A percentile compares a stretch with the other conserved stretches of the same genome.
These are phyloP conservation scores for Pteronotus mesoamericanus DNA, from an alignment of 2,797 vertebrate genomes.

Conservation along the genomic window DNA sequence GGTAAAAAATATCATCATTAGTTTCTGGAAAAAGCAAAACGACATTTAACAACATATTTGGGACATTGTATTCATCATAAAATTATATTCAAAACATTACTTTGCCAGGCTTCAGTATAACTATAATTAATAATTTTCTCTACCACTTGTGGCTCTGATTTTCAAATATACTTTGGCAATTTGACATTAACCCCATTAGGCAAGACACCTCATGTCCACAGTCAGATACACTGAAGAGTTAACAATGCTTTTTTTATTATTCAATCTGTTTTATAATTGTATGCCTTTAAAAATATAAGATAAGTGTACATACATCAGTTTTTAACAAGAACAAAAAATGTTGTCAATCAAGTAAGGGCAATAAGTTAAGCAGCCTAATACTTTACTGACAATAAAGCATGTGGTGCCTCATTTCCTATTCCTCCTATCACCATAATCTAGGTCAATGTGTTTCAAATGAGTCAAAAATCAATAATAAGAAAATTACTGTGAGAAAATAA, in stretches of 20 bases:
- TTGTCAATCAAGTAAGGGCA: not conserved
- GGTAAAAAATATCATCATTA: not conserved
- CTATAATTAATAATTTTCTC: not conserved
- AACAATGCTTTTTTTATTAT: not conserved
- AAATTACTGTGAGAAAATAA: not conserved
- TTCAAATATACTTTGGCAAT: not conserved
- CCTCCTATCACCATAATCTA: not conserved
- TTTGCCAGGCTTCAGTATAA: not conserved
- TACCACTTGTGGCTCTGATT: not conserved
- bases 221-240: not conserved
- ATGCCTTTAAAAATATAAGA: not conserved
- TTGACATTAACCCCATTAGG: not conserved
- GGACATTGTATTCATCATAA: not conserved
- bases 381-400: not conserved
- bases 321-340: not conserved
- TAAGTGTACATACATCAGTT: not conserved
- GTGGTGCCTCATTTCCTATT: not conserved
- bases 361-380: not conserved
- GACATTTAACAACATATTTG: not conserved
- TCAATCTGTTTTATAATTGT: not conserved
- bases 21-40: constrained; percentile 5
- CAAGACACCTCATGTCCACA: accelerated
- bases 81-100: not conserved
- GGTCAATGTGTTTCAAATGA: not conserved
- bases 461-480: not conserved